phyloP scores from a whole-genome alignment of 2,113 vertebrate species.

The Echinops telfairi region DNA sequence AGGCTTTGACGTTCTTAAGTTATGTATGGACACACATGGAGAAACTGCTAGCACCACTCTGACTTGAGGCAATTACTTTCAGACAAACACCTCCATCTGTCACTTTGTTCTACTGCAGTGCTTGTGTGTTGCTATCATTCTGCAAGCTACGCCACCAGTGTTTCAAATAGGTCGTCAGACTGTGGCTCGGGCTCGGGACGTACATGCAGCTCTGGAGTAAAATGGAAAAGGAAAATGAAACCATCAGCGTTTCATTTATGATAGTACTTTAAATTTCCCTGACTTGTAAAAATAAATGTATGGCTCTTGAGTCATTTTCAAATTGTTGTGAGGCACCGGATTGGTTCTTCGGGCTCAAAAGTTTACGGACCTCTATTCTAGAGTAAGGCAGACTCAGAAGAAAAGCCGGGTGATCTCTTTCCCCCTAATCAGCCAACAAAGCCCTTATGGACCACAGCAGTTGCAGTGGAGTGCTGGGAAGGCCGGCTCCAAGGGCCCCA shows the following conservation, averaged over 20 bases:
- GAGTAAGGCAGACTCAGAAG: background rate
- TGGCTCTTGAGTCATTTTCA: too few species aligned
- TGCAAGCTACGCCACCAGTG: background rate
- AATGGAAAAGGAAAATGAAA: too few species aligned
- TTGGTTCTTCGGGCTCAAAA: too few species aligned
- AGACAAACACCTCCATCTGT: background rate
- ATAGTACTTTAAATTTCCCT: too few species aligned
- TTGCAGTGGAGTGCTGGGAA: background rate
- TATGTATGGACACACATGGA: conserved; percentile 67
- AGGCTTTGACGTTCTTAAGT: conserved; percentile 66
- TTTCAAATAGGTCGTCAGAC: background rate
- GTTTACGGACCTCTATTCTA: background rate
- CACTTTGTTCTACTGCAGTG: background rate
- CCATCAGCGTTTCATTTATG: too few species aligned
- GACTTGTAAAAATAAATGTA: too few species aligned
- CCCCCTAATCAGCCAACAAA: background rate
- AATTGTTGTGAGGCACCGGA: too few species aligned
- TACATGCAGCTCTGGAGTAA: too few species aligned
- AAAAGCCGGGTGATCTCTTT: background rate
- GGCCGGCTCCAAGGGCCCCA: background rate
- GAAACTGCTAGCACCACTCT: background rate
- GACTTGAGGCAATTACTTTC: background rate
- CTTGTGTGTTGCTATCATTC: background rate
- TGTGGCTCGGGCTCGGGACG: background rate
- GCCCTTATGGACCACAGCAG: background rate